Percentiles rank a stretch among this genome's conserved stretches.
phyloP scores from a whole-genome alignment of 2,797 vertebrate genomes.

The Ara ararauna region DNA sequence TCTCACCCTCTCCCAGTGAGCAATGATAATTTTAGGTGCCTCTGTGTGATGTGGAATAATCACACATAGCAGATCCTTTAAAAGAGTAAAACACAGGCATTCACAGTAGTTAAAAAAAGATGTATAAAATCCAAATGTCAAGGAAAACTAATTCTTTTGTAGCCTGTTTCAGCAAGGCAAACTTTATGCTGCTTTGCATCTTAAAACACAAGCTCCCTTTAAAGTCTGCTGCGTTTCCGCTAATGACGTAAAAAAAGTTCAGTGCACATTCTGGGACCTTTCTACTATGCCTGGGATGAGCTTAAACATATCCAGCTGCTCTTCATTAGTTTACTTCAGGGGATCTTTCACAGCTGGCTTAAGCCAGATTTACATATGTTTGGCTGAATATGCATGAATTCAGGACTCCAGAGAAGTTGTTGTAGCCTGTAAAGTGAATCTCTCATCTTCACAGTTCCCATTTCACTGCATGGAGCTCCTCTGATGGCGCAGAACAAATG shows the following conservation, averaged over 20 bases:
- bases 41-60: neutral
- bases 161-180: constrained; percentile 21
- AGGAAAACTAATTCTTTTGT: constrained; percentile 66
- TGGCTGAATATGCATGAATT: constrained; percentile 5
- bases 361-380: constrained; percentile 37
- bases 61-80: neutral
- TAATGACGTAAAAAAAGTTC: constrained; percentile 48
- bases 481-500: neutral
- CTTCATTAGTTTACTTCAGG: constrained; percentile 47
- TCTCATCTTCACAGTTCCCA: neutral
- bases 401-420: constrained; percentile 13
- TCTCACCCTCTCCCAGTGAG: neutral
- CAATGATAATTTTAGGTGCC: constrained; percentile 4
- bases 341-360: constrained; percentile 38
- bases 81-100: constrained; percentile 15
- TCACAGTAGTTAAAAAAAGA: constrained; percentile 43
- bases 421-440: neutral
- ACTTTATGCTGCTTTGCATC: constrained; percentile 47
- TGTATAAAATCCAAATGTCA: constrained; percentile 46
- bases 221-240: constrained; percentile 42
- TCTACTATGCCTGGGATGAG: constrained; percentile 18
- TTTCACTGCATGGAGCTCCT: neutral
- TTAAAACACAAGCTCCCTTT: constrained; percentile 55
- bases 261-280: constrained; percentile 41
- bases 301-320: constrained; percentile 47